Evolutionary conservation across 2,113 vertebrate genomes (phyloP), one percentile per base, ranked within the genome.

Genomic region (Cercocebus atys): DNA sequence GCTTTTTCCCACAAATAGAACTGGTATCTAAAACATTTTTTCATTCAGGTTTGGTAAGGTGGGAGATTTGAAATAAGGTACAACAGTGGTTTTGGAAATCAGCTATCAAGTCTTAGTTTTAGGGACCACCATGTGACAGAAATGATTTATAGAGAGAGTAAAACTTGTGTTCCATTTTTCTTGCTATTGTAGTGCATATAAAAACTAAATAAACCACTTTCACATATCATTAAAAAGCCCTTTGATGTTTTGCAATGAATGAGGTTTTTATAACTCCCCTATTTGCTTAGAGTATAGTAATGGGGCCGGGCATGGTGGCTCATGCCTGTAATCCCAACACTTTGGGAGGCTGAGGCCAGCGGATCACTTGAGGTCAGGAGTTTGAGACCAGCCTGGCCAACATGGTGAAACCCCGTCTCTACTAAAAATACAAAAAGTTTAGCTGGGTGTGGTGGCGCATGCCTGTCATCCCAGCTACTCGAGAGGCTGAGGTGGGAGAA

Each of bases 231-330:
- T 85, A 59, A 88, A 93, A 94, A 61, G 20, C 7, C 64, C 22
- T 97, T 85, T 79, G 57, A 45, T 79, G 64, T 78, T 88, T 94
- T 94, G 90, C 92, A 52, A 35, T 59, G 40, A 90, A 18, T n/a
- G 55, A 1, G 2, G 9, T 79, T 97, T 88, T 97, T 72, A 30
- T 90, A 78, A 88, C 47, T 81, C 7, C 14, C 40, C 10, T 79
- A 11, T 73, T 97, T 96, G 32, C 55, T 76, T 87, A 79, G 50
- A 80, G 20, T 61, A 27, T 82, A 30, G 32, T 78, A 70, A 40
- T 40, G 72, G 38, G 27, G 27, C 27, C 12, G 6, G 61, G 61
- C 27, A 64, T 14, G 27, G 61, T 64, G 61, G 61, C 61, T 64
- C 5, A 32, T 2, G 61, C 61, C 61, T 64, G 61, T 64, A 64